Base-by-base conservation (phyloP, 2,797 vertebrate genomes). In the Poecilia gillii region DNA sequence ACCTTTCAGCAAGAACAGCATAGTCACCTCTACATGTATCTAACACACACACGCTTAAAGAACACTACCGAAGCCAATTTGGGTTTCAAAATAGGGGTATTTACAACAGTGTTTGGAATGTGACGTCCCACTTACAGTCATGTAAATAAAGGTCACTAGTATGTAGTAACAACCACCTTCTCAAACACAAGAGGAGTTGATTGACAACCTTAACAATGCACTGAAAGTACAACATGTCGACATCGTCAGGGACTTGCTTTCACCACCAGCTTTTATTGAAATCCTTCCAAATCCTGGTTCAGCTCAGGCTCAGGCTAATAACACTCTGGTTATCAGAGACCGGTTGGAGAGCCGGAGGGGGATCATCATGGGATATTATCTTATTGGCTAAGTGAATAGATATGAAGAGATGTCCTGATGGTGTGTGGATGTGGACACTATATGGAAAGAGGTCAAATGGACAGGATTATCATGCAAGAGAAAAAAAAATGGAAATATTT, bases 1-100 rank as follows among this genome's bases (percentile, higher is more conserved):
- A 93, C 92, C 91, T 94, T 90, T 88, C 85, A 73, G 82, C 47
- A 33, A 33, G 75, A 77, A 70, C 81, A 72, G 31, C 76, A n/a
- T 72, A 51, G 47, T 83, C 83, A 83, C 81, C 79, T 84, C 72
- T 39, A 68, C 55, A 49, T 25, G 33, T 76, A 68, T 66, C 45
- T 28, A 18, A 64, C 62, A 72, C 57, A 81, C 53, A 76, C 31
- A 18, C 31, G 13, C 64, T 71, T 71, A 57, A 76, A 51, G 14
- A 20, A 72, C 74, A 80, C 77, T 45, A 43, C 36, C 74, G 59
- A 62, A 74, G 80, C 74, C 59, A 73, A 75, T 66, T 78, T 68
- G 14, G 51, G 72, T 81, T 74, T 77, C 14, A 64, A 49, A 72
- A 55, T 13, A 8, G 73, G 85, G 75, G 87, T 80, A 87, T 87